Conservation (phyloP, 2,113 vertebrate genomes). For the Pteruthius melanotis region DNA sequence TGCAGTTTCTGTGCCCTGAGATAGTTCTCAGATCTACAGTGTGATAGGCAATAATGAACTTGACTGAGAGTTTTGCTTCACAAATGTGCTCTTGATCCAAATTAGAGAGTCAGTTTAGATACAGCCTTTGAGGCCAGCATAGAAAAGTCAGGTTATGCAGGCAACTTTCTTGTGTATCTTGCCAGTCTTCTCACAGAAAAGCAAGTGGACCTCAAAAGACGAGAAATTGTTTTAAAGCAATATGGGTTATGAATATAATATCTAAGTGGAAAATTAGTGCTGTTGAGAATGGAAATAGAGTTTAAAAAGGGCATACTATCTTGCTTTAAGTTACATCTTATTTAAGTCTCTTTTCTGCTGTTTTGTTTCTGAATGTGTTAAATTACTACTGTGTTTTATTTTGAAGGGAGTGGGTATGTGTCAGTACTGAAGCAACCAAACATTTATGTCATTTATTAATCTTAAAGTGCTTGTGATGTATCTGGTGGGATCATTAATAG, state of each 20-base stretch:
- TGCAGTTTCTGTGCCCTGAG: not conserved
- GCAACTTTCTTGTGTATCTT: not conserved
- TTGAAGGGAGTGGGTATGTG: not conserved
- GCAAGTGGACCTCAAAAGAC: not conserved
- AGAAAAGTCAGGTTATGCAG: not conserved
- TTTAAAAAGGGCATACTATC: not conserved
- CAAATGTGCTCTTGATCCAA: not conserved
- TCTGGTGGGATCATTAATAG: not conserved
- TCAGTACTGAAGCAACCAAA: not conserved
- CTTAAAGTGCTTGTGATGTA: not conserved
- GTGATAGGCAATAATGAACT: not conserved
- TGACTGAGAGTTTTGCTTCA: not conserved
- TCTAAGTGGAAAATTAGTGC: not conserved
- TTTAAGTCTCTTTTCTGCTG: not conserved
- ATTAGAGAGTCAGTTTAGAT: not conserved
- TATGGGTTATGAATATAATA: not conserved
- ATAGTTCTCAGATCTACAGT: not conserved
- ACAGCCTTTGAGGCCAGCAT: not conserved
- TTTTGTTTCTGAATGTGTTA: not conserved
- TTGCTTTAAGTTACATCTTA: not conserved
- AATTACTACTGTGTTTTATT: not conserved
- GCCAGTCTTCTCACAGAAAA: not conserved
- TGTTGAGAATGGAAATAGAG: not conserved
- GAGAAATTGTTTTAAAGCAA: not conserved
- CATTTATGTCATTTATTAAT: not conserved